Percentiles rank a stretch among this genome's conserved stretches.
phyloP scores from a whole-genome alignment of 2,888 invertebrate species.

The Cheilosia vulpina region DNA sequence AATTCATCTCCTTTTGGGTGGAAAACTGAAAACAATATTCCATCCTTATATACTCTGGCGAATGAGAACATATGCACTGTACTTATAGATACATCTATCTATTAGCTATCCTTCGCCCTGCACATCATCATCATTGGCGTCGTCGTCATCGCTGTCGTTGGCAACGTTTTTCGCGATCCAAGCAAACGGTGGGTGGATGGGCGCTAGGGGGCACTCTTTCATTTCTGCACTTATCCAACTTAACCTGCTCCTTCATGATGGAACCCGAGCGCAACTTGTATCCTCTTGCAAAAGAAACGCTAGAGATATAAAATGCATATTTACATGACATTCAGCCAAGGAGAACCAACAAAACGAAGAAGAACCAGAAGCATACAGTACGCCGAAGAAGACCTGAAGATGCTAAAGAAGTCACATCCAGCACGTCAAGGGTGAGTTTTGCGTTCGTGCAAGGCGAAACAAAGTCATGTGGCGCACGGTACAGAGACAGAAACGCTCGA shows the following conservation, averaged over 20 bases:
- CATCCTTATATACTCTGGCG: neutral
- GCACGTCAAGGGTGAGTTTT: conserved; percentile 62
- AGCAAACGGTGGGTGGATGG: conserved; percentile 8
- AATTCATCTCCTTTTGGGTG: conserved; percentile 42
- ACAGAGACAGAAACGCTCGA: conserved; percentile 17
- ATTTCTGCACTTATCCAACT: conserved; percentile 66
- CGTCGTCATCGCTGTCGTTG: neutral
- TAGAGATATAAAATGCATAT: conserved; percentile 42
- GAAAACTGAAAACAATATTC: conserved; percentile 39
- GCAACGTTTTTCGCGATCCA: conserved; percentile 51
- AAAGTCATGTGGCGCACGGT: conserved; percentile 59
- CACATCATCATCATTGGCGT: conserved; percentile 52
- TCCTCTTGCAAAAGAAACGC: conserved; percentile 24
- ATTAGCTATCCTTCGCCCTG: conserved; percentile 49
- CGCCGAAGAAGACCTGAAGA: conserved; percentile 45
- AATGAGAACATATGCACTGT: conserved; percentile 9
- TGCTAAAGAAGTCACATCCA: conserved; percentile 65
- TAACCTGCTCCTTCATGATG: conserved; percentile 50
- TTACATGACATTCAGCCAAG: conserved; percentile 52
- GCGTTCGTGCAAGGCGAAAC: conserved; percentile 56
- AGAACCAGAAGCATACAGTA: conserved; percentile 8
- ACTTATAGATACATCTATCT: conserved; percentile 41
- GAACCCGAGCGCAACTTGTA: conserved; percentile 33
- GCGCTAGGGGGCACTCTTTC: conserved; percentile 56
- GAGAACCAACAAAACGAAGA: conserved; percentile 22